Evolutionary conservation across 2,888 invertebrate species (phyloP).

Genomic region (Xestia c-nigrum): DNA sequence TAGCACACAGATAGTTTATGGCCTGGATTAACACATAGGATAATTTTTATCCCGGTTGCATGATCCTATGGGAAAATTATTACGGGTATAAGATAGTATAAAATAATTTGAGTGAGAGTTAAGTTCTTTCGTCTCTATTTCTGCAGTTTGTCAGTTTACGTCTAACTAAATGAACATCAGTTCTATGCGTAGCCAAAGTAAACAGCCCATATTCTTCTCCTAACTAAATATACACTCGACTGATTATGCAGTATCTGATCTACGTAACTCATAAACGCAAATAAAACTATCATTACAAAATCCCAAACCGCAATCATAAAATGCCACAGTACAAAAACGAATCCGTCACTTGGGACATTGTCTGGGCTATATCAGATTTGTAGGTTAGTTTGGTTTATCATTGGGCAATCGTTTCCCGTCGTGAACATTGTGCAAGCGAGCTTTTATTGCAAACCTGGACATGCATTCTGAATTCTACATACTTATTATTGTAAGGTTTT

Average conservation of each 20-base stretch:
- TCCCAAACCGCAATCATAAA: conserved; percentile 46
- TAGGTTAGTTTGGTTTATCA: conserved; percentile 60
- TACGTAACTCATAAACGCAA: background rate
- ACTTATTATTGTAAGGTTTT: background rate
- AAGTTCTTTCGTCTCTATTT: conserved; percentile 5
- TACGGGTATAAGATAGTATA: too few relatives aligned
- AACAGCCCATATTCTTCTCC: background rate
- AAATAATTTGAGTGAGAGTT: too few relatives aligned
- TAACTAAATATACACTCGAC: background rate
- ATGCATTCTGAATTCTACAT: conserved; percentile 1
- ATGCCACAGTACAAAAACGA: conserved; percentile 15
- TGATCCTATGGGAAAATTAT: too few relatives aligned
- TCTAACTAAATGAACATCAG: background rate
- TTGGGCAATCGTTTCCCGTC: conserved; percentile 57
- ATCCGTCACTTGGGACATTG: conserved; percentile 60
- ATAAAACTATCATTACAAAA: conserved; percentile 26
- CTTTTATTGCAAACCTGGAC: conserved; percentile 50
- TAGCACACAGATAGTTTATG: too few relatives aligned
- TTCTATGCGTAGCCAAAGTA: background rate
- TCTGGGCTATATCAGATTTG: conserved; percentile 55
- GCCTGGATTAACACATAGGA: too few relatives aligned
- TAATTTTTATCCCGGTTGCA: too few relatives aligned
- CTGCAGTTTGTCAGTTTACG: background rate
- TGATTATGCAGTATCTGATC: background rate
- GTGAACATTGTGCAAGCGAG: conserved; percentile 43